These are phyloP conservation scores for Ginglymostoma cirratum DNA, from an alignment of 2,113 vertebrate genomes.

Conservation along the genomic window DNA sequence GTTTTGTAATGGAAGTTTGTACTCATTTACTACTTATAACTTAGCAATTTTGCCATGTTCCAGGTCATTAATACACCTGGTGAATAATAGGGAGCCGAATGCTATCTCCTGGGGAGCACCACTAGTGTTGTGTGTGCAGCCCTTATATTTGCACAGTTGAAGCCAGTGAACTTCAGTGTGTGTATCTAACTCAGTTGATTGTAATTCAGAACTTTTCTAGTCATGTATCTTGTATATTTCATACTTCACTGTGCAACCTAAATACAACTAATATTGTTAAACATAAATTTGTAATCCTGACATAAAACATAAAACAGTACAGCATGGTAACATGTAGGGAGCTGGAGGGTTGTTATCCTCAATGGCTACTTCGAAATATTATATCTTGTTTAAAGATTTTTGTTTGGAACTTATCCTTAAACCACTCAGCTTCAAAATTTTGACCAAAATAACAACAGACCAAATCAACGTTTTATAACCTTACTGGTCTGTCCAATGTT, in stretches of 20 bases:
- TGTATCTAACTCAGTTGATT: neutral
- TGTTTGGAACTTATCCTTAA: neutral
- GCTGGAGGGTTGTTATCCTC: neutral
- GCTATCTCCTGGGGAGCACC: neutral
- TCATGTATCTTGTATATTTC: neutral
- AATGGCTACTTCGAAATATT: neutral
- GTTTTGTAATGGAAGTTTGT: too few species aligned
- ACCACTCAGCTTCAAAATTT: neutral
- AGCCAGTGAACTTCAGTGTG: neutral
- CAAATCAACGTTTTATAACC: neutral
- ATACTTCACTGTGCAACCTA: too few species aligned
- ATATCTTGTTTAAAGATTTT: neutral
- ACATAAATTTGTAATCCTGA: neutral
- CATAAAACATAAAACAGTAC: neutral
- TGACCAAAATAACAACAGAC: neutral
- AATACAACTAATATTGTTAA: neutral
- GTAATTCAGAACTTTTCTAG: neutral
- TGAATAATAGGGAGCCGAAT: neutral
- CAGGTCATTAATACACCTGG: neutral
- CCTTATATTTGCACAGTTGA: neutral
- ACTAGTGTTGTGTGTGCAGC: neutral
- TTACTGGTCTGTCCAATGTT: too few species aligned
- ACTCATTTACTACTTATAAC: too few species aligned
- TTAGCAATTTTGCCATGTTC: too few species aligned
- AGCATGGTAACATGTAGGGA: neutral